Evolutionary conservation across 2,888 invertebrate genomes (phyloP), one percentile per base, ranked within the genome.

Genomic region (Tetragonula carbonaria): DNA sequence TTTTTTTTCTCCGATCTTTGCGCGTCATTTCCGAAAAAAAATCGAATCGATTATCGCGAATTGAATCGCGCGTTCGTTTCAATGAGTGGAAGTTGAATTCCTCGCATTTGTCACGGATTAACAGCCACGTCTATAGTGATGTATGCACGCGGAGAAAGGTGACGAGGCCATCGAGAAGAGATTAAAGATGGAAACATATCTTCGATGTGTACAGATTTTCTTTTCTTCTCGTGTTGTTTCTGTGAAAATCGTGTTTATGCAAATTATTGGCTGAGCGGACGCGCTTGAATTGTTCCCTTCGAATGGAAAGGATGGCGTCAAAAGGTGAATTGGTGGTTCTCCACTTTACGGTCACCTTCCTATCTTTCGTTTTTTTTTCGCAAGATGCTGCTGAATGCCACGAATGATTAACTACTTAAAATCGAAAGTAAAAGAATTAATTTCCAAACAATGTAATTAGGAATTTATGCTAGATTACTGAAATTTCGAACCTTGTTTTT

Each of bases 241-340:
- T 65, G 38, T 65, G 71, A 57, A 80, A 80, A 80, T 51, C 28
- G 57, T 57, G 80, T 71, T 71, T 76, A 80, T 72, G 76, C 28
- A 76, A 76, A 80, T 70, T 66, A 53, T 33, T 28, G 3, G 77
- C 23, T 33, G 51, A 28, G 57, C 51, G 23, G 13, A 4, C 59
- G 53, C 21, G 63, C 11, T 18, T 18, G 65, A 33, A 38, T 66
- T n/a, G 65, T n/a, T 53, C 71, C 28, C 55, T 66, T 66, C 75
- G 33, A 78, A 73, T 55, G 72, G 66, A 73, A 71, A 73, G 50
- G 78, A 78, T 45, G 6, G 28, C 55, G 59, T 59, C n/a, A 28
- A 73, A 55, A 67, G 59, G 62, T 51, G 74, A 57, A 72, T 65
- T 16, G 71, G 23, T 16, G 23, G 53, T 14, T 71, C 11, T 23